Evolutionary conservation across 2,797 vertebrate genomes (phyloP), one percentile per base, ranked within the genome.

Genomic region (Periparus ater): DNA sequence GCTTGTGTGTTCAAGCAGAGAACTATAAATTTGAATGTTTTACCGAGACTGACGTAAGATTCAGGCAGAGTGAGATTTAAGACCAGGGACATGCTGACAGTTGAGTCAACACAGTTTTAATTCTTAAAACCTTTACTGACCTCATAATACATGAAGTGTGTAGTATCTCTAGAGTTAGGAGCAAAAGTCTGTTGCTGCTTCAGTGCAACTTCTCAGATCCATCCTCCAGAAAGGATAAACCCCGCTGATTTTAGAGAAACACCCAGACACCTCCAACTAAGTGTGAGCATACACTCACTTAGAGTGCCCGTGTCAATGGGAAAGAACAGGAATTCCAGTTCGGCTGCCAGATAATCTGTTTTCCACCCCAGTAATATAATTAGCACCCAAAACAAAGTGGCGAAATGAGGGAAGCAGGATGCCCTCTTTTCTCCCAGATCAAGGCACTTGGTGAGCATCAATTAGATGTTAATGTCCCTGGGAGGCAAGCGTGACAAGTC

Each of bases 401-500:
- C 0, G 1, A 93, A 78, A 84, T n/a, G 40, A 93, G 44, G 81
- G 40, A 92, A 88, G 86, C 40, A 83, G 57, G 82, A 72, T 91
- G 82, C 74, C 68, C 82, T 95, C 88, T 95, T 93, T 94, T 75
- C 89, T 82, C 62, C 51, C 88, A 51, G 90, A 93, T 92, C 79
- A 88, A 91, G 93, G 83, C 72, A 55, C 58, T 96, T 77, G 32
- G 38, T 25, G 85, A 78, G 84, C 84, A 91, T 80, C 91, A 97
- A 95, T 95, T 83, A 96, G 84, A 95, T 79, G 76, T 85, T 93
- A 92, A 88, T 90, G 78, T 88, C 68, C 89, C 92, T 82, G 36
- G 71, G 84, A 95, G 95, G 91, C 87, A 96, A 97, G 95, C 20
- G 20, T 80, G 93, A 93, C 96, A 89, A 93, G 81, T 88, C 88